Conservation (phyloP, 2,888 invertebrate species). For the Mesoligia furuncula region DNA sequence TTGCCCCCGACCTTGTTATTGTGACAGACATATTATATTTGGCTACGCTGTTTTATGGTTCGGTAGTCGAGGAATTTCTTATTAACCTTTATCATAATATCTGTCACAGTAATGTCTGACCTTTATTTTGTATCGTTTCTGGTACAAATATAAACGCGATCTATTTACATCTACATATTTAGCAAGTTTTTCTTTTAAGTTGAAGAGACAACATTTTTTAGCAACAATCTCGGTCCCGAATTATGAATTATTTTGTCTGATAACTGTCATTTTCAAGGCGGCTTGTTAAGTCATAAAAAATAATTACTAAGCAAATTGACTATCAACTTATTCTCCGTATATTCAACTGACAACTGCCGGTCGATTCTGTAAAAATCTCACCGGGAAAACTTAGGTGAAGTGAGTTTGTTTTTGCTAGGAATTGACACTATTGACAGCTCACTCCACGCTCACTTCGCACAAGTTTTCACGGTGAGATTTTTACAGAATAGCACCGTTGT, state of each 20-base stretch:
- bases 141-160: background rate
- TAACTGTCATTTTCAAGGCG: background rate
- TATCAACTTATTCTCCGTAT: background rate
- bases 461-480: no score
- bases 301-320: background rate
- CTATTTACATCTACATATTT: constrained; percentile 14
- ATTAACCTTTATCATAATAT: constrained; percentile 34
- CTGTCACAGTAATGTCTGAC: constrained; percentile 13
- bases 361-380: no score
- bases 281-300: background rate
- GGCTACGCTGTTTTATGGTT: constrained; percentile 28
- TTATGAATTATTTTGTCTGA: background rate
- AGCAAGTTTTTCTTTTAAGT: background rate
- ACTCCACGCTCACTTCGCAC: no score
- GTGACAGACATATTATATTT: constrained; percentile 31
- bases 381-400: no score
- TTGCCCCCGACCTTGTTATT: constrained; percentile 39
- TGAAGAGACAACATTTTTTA: background rate
- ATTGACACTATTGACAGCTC: no score
- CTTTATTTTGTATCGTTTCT: constrained; percentile 19
- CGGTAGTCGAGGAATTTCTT: constrained; percentile 19
- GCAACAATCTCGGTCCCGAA: background rate
- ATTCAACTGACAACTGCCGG: background rate
- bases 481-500: no score
- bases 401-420: no score